These are phyloP conservation scores for Lycaena phlaeas DNA, from an alignment of 2,888 invertebrate genomes.

Conservation along the genomic window DNA sequence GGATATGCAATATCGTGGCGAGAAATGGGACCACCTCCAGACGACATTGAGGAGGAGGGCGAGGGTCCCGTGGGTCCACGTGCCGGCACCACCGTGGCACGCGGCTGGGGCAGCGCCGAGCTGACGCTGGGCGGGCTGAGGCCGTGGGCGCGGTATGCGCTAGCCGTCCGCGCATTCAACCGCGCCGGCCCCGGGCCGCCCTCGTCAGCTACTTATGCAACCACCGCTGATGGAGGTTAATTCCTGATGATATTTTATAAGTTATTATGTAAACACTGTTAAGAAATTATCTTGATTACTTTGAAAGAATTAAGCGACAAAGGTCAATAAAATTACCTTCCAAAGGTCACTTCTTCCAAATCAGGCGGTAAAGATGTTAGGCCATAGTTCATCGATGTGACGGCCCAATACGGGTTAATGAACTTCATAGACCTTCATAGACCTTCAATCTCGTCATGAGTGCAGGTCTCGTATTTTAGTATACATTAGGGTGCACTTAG, in stretches of 20 bases:
- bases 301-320: too few relatives aligned
- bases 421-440: too few relatives aligned
- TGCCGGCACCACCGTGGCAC: slow-evolving; percentile 48
- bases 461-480: too few relatives aligned
- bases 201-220: slow-evolving; percentile 79
- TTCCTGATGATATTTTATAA: background rate
- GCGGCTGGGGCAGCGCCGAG: slow-evolving; percentile 78
- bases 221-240: slow-evolving; percentile 83
- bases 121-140: slow-evolving; percentile 75
- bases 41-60: slow-evolving; percentile 13
- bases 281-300: too few relatives aligned
- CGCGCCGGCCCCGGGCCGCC: slow-evolving; percentile 86
- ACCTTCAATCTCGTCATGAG: too few relatives aligned
- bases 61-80: slow-evolving; percentile 34
- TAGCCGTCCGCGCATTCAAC: slow-evolving; percentile 85
- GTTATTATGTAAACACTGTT: too few relatives aligned
- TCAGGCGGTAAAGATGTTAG: too few relatives aligned
- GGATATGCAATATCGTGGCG: slow-evolving; percentile 81
- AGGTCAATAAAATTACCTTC: too few relatives aligned
- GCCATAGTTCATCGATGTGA: too few relatives aligned
- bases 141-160: slow-evolving; percentile 83
- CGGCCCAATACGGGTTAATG: too few relatives aligned
- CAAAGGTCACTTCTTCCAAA: too few relatives aligned
- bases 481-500: too few relatives aligned
- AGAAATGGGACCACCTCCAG: slow-evolving; percentile 28